Conservation (phyloP, 2,797 vertebrate genomes). For the Threskiornis aethiopicus region DNA sequence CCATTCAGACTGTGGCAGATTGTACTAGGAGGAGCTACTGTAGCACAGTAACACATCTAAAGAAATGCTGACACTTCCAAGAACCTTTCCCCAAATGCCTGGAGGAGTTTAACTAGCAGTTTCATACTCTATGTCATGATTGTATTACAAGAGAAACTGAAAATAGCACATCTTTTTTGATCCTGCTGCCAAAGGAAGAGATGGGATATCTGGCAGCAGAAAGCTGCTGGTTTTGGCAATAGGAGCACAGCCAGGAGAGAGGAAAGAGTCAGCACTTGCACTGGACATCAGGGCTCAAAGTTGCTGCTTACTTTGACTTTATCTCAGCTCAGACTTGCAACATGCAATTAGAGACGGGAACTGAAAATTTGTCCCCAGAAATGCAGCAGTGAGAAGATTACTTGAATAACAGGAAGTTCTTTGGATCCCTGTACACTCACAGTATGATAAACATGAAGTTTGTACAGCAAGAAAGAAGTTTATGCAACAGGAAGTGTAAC, state of each 20-base stretch:
- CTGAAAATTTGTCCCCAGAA: not conserved
- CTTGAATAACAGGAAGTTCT: not conserved
- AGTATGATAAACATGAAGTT: not conserved
- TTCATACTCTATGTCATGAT: not conserved
- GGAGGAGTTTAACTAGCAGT: not conserved
- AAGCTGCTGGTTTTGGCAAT: not conserved
- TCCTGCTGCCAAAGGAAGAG: not conserved
- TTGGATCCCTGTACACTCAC: not conserved
- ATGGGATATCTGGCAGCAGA: not conserved
- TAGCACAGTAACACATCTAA: not conserved
- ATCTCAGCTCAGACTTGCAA: not conserved
- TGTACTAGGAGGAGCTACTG: not conserved
- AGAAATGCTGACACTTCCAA: not conserved
- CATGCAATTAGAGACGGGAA: not conserved
- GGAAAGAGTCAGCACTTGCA: not conserved
- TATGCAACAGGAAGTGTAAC: not conserved
- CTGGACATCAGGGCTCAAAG: not conserved
- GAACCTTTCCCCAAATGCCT: not conserved
- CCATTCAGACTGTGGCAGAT: not conserved
- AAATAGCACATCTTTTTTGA: not conserved
- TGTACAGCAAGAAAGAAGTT: not conserved
- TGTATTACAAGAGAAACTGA: not conserved
- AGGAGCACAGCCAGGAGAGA: not conserved
- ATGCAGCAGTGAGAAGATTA: not conserved
- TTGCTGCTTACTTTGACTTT: not conserved